Base-by-base conservation (phyloP, 1,140 invertebrate genomes). In the Penaeus chinensis region DNA sequence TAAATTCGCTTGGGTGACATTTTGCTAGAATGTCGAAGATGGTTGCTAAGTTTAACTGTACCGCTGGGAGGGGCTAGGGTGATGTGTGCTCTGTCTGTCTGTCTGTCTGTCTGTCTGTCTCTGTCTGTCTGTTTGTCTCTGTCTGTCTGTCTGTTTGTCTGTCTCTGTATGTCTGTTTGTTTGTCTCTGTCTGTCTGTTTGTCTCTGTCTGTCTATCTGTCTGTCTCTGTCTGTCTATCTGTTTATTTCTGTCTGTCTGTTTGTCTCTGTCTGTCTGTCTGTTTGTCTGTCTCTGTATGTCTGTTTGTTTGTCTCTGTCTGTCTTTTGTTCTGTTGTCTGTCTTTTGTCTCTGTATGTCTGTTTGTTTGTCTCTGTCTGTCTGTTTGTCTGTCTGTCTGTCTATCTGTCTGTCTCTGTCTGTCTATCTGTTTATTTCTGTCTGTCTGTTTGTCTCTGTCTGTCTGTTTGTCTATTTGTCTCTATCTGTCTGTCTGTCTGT, bases 111-210 rank as follows among this genome's bases (percentile, higher is more conserved):
- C 54, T 54, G 5, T 11, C 54, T 54, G 5, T 54, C 54, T 54
- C 54, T 54, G 5, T 54, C 54, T 54, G 5, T 54, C 54, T 11
- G 5, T 54, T 11, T 54, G 5, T 54, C 54, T 11, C 54, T 77
- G 2, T 77, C 19, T 77, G 2, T 77, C 19, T 77, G 2, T 77
- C 19, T 77, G 1, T 77, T 2, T 77, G 1, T 77, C 19, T 77
- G 1, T 77, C 19, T 77, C 19, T 77, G 1, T 77, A 1, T 77
- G 2, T 77, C 19, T 77, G 0, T 77, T 2, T 77, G 71, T 76
- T 13, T 76, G 71, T 76, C 19, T 76, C 19, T 76, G 71, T 76
- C 19, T 76, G 71, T 76, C 19, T 76, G 71, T 76, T 13, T 76
- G 71, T 76, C 19, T 76, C 19, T 76, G 71, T 76, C 19, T 19